Conservation (phyloP, 1,140 invertebrate genomes). For the Episyrphus balteatus region DNA sequence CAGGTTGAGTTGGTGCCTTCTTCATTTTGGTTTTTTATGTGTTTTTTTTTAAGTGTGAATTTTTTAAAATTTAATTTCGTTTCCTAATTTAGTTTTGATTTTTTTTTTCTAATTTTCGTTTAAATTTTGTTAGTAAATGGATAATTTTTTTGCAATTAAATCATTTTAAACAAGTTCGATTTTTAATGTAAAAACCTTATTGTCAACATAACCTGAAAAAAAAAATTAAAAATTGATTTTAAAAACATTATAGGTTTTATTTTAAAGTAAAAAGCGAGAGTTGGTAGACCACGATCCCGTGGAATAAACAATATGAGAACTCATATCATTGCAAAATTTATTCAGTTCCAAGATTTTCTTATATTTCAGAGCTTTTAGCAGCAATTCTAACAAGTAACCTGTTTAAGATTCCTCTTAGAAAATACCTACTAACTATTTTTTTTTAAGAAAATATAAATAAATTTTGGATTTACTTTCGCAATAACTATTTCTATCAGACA, state of each 20-base stretch:
- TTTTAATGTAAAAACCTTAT: background rate
- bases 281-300: too few relatives aligned
- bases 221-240: background rate
- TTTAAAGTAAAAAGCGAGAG: too few relatives aligned
- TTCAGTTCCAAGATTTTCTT: too few relatives aligned
- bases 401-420: too few relatives aligned
- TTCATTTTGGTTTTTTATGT: background rate
- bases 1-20: conserved; percentile 6
- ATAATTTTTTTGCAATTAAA: background rate
- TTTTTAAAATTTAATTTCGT: background rate
- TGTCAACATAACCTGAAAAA: background rate
- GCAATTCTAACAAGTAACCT: too few relatives aligned
- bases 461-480: too few relatives aligned
- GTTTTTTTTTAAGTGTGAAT: conserved; percentile 2
- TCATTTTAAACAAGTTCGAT: background rate
- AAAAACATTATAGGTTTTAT: background rate
- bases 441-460: too few relatives aligned
- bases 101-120: background rate
- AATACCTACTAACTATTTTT: too few relatives aligned
- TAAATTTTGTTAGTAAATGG: background rate
- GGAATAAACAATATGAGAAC: too few relatives aligned
- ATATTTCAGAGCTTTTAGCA: too few relatives aligned
- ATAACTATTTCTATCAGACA: too few relatives aligned
- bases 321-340: too few relatives aligned
- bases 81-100: background rate